Evolutionary conservation across 2,113 vertebrate species (phyloP).

Genomic region (Strix aluco): DNA sequence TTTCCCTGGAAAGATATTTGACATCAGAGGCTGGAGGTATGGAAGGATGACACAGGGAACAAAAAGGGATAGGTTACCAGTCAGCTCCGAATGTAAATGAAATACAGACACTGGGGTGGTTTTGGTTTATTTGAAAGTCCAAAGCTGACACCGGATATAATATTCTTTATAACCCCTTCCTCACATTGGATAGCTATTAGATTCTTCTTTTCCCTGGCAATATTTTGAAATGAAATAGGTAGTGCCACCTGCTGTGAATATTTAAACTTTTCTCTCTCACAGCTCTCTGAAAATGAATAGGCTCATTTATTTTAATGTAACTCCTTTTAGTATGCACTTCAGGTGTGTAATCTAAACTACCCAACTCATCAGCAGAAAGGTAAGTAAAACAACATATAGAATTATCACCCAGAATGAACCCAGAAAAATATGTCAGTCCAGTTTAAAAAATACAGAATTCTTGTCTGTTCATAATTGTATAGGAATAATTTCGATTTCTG

Average conservation of each 20-base stretch:
- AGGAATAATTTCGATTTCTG: constrained; percentile 20
- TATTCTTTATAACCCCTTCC: background rate
- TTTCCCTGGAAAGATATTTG: constrained; percentile 24
- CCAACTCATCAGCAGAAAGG: background rate
- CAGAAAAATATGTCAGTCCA: background rate
- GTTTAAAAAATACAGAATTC: background rate
- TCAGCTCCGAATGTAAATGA: background rate
- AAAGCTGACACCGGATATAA: rapidly evolving
- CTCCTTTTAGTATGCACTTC: background rate
- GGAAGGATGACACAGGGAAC: background rate
- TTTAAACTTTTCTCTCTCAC: constrained; percentile 23
- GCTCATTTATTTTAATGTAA: constrained; percentile 40
- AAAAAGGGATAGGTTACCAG: background rate
- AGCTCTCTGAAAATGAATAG: constrained; percentile 1
- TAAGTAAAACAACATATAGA: background rate
- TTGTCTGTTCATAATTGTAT: background rate
- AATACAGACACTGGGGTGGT: background rate
- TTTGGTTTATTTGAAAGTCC: background rate
- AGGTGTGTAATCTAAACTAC: background rate
- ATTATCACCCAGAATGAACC: background rate
- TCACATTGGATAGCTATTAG: background rate
- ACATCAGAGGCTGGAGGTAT: background rate
- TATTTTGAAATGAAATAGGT: constrained; percentile 41
- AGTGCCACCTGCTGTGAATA: constrained; percentile 26
- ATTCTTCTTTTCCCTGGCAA: background rate